Percentiles rank a stretch among this genome's conserved stretches.
Evolutionary conservation across 1,140 invertebrate genomes (phyloP).

Genomic region (Cydia fagiglandana): DNA sequence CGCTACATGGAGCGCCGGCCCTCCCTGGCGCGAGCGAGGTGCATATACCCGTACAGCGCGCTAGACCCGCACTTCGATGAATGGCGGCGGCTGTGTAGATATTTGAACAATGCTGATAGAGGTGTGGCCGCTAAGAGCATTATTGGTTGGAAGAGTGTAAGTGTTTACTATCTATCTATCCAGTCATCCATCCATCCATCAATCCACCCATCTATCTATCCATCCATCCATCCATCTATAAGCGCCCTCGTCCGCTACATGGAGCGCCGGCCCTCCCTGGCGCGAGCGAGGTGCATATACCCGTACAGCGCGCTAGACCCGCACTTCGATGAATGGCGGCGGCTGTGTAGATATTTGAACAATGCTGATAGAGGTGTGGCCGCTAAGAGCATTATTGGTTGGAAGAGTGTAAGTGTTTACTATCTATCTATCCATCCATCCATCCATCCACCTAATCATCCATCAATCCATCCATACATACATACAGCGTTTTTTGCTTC

Average conservation of each 20-base stretch:
- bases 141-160: background rate
- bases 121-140: background rate
- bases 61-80: background rate
- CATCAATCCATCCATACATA: no score
- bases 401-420: background rate
- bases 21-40: background rate
- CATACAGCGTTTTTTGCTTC: no score
- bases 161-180: background rate
- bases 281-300: background rate
- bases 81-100: background rate
- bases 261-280: background rate
- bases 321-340: background rate
- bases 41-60: background rate
- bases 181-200: no score
- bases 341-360: background rate
- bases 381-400: background rate
- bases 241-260: background rate
- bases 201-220: no score
- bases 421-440: no score
- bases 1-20: background rate
- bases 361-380: background rate
- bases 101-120: background rate
- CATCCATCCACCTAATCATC: no score
- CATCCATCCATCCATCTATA: background rate
- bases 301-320: background rate